Evolutionary conservation across 2,113 vertebrate genomes (phyloP).

Genomic region (Tenrec ecaudatus): DNA sequence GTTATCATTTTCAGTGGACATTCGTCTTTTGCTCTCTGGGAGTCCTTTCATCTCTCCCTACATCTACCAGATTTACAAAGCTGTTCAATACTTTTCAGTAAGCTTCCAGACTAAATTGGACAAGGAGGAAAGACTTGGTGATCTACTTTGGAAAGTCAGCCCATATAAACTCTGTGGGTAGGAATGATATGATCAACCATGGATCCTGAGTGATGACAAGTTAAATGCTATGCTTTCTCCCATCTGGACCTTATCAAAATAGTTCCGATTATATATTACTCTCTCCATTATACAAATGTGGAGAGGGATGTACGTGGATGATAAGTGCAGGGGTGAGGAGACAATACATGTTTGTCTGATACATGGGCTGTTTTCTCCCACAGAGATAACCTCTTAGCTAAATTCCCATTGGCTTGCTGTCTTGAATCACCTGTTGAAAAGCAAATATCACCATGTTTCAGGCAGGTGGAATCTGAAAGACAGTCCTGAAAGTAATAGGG

Average conservation of each 20-base stretch:
- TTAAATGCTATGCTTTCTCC: rapidly evolving
- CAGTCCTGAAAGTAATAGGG: neutral
- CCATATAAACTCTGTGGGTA: neutral
- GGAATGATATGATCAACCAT: neutral
- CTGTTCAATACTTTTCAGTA: neutral
- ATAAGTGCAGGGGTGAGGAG: neutral
- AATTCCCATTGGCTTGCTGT: neutral
- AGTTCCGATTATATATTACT: neutral
- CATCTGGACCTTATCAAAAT: neutral
- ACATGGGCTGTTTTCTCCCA: neutral
- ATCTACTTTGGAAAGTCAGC: neutral
- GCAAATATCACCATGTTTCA: neutral
- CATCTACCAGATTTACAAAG: no score
- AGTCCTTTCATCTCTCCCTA: no score
- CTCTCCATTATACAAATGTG: neutral
- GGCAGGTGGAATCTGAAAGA: neutral
- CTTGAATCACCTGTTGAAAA: neutral
- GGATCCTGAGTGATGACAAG: neutral
- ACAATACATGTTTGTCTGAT: rapidly evolving
- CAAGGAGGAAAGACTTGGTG: neutral
- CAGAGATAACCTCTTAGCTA: rapidly evolving
- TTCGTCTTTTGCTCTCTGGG: no score
- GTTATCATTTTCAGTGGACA: no score
- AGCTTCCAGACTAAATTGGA: neutral
- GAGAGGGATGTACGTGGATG: neutral